These are phyloP conservation scores for Phasia obesa DNA, from an alignment of 2,888 invertebrate species.

Conservation along the genomic window DNA sequence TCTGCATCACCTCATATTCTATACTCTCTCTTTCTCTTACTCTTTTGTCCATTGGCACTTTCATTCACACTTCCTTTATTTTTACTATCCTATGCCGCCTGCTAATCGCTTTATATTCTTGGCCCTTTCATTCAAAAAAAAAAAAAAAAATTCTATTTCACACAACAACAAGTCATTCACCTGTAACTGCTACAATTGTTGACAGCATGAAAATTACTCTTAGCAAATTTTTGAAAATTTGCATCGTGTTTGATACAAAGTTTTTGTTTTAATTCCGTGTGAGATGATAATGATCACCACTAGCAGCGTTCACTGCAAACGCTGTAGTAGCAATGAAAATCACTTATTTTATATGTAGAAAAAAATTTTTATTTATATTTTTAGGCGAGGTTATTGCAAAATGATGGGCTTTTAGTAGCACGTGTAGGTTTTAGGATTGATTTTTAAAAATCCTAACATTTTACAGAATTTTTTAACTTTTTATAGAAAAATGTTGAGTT, in stretches of 20 bases:
- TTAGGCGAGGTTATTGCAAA: constrained; percentile 20
- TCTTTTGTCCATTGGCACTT: not conserved
- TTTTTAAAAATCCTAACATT: not conserved
- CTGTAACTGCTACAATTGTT: constrained; percentile 81
- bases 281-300: constrained; percentile 62
- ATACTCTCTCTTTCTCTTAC: no score
- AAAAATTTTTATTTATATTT: not conserved
- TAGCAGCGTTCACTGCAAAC: constrained; percentile 61
- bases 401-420: constrained; percentile 7
- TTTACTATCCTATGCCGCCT: not conserved
- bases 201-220: constrained; percentile 81
- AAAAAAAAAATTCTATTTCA: not conserved
- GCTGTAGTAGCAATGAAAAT: constrained; percentile 66
- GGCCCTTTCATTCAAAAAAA: not conserved
- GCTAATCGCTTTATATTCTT: not conserved
- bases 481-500: no score
- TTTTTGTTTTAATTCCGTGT: not conserved
- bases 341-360: constrained; percentile 31
- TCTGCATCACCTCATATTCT: not conserved
- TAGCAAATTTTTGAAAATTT: constrained; percentile 75
- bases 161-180: constrained; percentile 71
- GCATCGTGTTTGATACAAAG: constrained; percentile 71
- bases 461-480: not conserved
- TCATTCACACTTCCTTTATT: not conserved
- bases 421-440: not conserved